Base-by-base conservation (phyloP, 2,113 vertebrate species). In the Lagopus muta region DNA sequence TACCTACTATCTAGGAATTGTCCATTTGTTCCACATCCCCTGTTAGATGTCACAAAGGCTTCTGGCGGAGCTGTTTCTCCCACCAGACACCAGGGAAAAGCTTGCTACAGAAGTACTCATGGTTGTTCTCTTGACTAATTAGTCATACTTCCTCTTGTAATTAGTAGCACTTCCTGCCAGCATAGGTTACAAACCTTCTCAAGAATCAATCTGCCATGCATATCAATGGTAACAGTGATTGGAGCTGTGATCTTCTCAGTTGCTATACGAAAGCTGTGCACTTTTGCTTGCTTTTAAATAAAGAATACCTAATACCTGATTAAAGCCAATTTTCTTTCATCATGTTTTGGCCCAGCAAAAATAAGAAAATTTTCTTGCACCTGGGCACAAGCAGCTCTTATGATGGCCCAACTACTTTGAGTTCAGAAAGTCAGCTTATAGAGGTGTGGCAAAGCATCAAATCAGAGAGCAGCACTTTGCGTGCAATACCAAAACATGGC, bases 61-160 rank as follows among this genome's bases (percentile, higher is more conserved):
- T 81, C 88, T 2, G 1, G 1, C 5, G 47, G 72, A 84, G 83
- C 30, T 62, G 3, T 73, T 80, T 75, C 40, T 75, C 61, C 61
- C 32, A 5, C 34, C 19, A 72, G 28, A 48, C 50, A 20, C 64
- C 55, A 45, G 65, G 50, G 82, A 80, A 81, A 78, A 69, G 25
- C 70, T 61, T 43, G 80, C 61, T 83, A 67, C 76, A 90, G 77
- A 75, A 92, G 80, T 6, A 86, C 43, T 84, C 1, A 6, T 67
- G 36, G n/a, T 48, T 69, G 57, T 82, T 79, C 90, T 81, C 95
- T 48, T 79, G 75, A 58, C 82, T 88, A 88, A 25, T 93, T 78
- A 95, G 80, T 88, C 86, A 90, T n/a, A 79, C 76, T 95, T 94
- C 90, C 92, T 74, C 65, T 52, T 67, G 72, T 76, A 82, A 89